A percentile compares a stretch with the other conserved stretches of the same genome.
phyloP scores from a whole-genome alignment of 2,797 vertebrate genomes.

The Menidia menidia region DNA sequence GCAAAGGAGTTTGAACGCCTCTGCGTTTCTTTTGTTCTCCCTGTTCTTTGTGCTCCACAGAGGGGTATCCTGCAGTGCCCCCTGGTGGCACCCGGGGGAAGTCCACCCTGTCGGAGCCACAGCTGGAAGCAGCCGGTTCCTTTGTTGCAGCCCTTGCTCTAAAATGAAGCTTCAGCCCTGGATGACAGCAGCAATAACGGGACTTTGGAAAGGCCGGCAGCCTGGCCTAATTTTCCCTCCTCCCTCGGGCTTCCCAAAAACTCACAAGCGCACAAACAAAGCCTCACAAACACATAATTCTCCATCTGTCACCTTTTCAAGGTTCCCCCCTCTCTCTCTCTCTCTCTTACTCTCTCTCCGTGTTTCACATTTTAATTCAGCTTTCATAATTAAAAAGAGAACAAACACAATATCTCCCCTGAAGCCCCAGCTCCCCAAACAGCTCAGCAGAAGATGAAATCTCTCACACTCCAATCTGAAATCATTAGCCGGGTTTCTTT shows the following conservation, averaged over 20 bases:
- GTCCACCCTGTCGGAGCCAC: not conserved
- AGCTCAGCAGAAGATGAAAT: slow-evolving; percentile 34
- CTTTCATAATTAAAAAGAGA: not conserved
- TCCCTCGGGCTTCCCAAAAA: slow-evolving; percentile 27
- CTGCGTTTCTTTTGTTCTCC: slow-evolving; percentile 55
- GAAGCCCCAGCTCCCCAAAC: slow-evolving; percentile 12
- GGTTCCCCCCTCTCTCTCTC: slow-evolving; percentile 1
- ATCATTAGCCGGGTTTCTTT: slow-evolving; percentile 51
- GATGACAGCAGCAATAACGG: not conserved
- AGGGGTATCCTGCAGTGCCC: slow-evolving; percentile 56
- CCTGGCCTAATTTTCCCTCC: not conserved
- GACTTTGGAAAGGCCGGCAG: too few species aligned
- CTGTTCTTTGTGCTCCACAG: slow-evolving; percentile 57
- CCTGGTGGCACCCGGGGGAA: slow-evolving; percentile 22
- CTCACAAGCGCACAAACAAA: slow-evolving; percentile 27
- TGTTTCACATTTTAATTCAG: slow-evolving; percentile 17
- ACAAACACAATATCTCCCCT: slow-evolving; percentile 4
- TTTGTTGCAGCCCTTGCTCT: slow-evolving; percentile 59
- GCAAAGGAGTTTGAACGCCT: slow-evolving; percentile 3
- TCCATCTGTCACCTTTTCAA: slow-evolving; percentile 35
- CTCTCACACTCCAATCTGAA: slow-evolving; percentile 51
- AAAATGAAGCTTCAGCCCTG: not conserved
- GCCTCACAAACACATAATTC: slow-evolving; percentile 20
- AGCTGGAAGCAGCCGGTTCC: slow-evolving; percentile 21
- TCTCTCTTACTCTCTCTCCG: too few species aligned